Evolutionary conservation across 2,888 invertebrate species (phyloP).

Genomic region (Gymnocheta viridis): DNA sequence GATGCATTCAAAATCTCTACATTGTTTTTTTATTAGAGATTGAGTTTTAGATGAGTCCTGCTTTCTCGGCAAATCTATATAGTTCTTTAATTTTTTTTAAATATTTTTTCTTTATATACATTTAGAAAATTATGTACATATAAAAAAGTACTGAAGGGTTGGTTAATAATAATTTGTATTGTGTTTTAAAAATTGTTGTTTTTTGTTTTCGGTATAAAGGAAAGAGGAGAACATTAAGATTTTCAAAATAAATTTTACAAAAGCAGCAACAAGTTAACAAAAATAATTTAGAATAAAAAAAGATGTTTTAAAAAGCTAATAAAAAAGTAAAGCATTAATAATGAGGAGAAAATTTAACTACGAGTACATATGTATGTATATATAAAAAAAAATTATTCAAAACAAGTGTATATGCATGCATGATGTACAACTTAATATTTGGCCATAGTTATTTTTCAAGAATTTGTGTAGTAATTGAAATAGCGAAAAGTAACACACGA

Average conservation of each 20-base stretch:
- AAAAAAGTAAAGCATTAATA: neutral
- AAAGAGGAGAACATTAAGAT: conserved; percentile 60
- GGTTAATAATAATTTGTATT: conserved; percentile 54
- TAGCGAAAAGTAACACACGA: too few species aligned
- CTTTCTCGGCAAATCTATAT: conserved; percentile 80
- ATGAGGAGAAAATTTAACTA: neutral
- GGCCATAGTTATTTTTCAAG: neutral
- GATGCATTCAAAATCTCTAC: conserved; percentile 67
- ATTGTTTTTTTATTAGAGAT: conserved; percentile 56
- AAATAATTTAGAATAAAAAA: conserved; percentile 13
- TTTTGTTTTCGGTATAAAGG: conserved; percentile 50
- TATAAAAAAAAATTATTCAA: neutral
- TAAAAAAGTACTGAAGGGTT: conserved; percentile 42
- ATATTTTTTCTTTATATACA: conserved; percentile 34
- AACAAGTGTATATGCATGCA: conserved; percentile 7
- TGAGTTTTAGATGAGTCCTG: conserved; percentile 76
- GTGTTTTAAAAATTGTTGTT: conserved; percentile 38
- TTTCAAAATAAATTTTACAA: conserved; percentile 60
- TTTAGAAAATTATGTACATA: conserved; percentile 52
- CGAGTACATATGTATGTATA: neutral
- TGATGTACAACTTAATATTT: neutral
- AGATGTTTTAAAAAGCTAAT: conserved; percentile 19
- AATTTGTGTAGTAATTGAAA: too few species aligned
- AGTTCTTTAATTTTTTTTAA: conserved; percentile 43
- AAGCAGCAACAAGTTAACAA: conserved; percentile 64